These are phyloP conservation scores for Propsilocerus akamusi DNA, from an alignment of 1,140 invertebrate genomes.

Conservation along the genomic window DNA sequence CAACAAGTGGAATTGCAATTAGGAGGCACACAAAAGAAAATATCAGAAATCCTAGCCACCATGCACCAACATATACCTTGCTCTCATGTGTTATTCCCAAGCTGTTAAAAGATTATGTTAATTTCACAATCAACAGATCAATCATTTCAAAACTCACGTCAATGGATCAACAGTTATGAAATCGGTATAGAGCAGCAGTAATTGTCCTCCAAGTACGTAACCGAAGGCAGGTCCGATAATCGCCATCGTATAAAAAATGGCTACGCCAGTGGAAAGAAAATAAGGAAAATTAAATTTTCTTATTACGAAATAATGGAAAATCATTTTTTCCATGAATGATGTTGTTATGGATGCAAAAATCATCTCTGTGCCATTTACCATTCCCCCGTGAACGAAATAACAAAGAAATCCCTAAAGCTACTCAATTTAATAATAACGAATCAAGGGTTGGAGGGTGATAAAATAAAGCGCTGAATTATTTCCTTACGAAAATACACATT, in stretches of 20 bases:
- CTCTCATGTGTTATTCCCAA: constrained; percentile 47
- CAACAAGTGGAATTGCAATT: constrained; percentile 47
- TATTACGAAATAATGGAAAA: not conserved
- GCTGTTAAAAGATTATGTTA: constrained; percentile 23
- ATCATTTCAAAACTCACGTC: constrained; percentile 32
- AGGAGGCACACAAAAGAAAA: constrained; percentile 42
- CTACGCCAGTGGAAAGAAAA: too few relatives aligned
- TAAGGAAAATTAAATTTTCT: too few relatives aligned
- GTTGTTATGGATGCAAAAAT: too few relatives aligned
- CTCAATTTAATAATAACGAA: too few relatives aligned
- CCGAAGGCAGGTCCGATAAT: constrained; percentile 66
- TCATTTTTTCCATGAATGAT: not conserved
- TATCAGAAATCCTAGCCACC: constrained; percentile 69
- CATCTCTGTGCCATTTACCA: too few relatives aligned
- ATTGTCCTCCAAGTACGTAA: constrained; percentile 55
- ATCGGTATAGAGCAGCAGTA: constrained; percentile 59
- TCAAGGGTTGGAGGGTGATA: too few relatives aligned
- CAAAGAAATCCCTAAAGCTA: too few relatives aligned
- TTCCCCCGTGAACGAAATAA: too few relatives aligned
- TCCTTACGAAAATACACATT: too few relatives aligned
- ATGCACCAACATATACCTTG: constrained; percentile 68
- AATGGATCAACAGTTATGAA: constrained; percentile 37
- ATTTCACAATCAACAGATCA: constrained; percentile 7
- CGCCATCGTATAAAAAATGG: too few relatives aligned
- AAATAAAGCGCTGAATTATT: too few relatives aligned